Percentiles rank a stretch among this genome's conserved stretches.
Conservation (phyloP, 2,888 invertebrate genomes). For the Podotricha telesiphe region DNA sequence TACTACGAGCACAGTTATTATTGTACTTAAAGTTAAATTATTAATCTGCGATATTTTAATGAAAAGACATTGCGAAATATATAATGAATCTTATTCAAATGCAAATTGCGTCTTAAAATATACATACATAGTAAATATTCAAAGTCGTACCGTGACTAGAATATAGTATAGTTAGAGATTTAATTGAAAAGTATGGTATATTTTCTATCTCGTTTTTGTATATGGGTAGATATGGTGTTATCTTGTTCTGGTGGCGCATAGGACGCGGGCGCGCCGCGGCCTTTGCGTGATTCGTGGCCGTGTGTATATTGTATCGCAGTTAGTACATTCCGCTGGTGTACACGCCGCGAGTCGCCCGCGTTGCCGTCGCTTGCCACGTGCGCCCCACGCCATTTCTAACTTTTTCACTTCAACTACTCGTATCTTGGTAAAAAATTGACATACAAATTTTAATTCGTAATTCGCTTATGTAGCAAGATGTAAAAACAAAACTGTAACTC, state of each 20-base stretch:
- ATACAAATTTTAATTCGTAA: constrained; percentile 24
- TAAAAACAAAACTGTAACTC: constrained; percentile 38
- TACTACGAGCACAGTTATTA: too few species aligned
- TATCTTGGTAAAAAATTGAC: constrained; percentile 24
- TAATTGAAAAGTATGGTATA: constrained; percentile 18
- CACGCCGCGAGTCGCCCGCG: constrained; percentile 63
- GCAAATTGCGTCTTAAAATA: constrained; percentile 15
- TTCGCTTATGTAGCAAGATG: constrained; percentile 41
- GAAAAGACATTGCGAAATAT: neutral
- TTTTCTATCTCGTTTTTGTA: constrained; percentile 53
- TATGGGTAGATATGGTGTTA: constrained; percentile 57
- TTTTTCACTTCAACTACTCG: constrained; percentile 47
- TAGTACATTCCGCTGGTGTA: constrained; percentile 64
- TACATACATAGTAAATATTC: constrained; percentile 12
- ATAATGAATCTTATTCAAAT: neutral
- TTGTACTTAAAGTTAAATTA: too few species aligned
- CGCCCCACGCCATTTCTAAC: constrained; percentile 54
- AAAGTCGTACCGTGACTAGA: neutral
- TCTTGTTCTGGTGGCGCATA: constrained; percentile 52
- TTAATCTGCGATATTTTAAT: neutral
- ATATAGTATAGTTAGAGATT: neutral
- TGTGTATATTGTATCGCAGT: constrained; percentile 38
- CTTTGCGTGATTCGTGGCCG: constrained; percentile 42
- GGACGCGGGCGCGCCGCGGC: constrained; percentile 49
- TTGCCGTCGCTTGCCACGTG: constrained; percentile 52